Percentiles rank a stretch among this genome's conserved stretches.
Conservation (phyloP, 1,140 invertebrate genomes). For the Zaprionus gabonicus region DNA sequence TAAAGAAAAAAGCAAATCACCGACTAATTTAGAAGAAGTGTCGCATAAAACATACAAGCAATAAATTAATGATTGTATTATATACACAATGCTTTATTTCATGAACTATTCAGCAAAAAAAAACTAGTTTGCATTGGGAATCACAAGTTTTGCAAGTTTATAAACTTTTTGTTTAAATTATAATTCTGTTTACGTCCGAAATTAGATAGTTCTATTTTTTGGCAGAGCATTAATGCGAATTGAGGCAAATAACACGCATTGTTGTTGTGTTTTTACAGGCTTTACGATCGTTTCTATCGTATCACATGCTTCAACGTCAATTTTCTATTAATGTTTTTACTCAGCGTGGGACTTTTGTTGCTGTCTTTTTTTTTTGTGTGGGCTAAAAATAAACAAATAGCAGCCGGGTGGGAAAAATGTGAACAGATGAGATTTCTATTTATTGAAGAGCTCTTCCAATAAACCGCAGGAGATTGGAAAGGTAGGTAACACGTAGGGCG, state of each 20-base stretch:
- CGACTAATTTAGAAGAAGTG: slow-evolving; percentile 56
- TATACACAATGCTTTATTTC: slow-evolving; percentile 12
- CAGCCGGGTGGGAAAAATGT: slow-evolving; percentile 21
- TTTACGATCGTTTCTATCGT: slow-evolving; percentile 46
- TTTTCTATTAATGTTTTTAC: slow-evolving; percentile 58
- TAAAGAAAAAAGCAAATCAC: slow-evolving; percentile 44
- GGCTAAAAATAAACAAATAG: slow-evolving; percentile 59
- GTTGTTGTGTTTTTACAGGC: slow-evolving; percentile 16
- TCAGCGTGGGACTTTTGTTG: slow-evolving; percentile 53
- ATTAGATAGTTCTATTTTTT: slow-evolving; percentile 8
- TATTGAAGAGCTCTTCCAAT: neutral
- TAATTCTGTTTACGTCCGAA: slow-evolving; percentile 18
- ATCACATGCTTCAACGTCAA: slow-evolving; percentile 59
- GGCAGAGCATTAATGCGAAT: slow-evolving; percentile 9
- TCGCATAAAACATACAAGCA: slow-evolving; percentile 61
- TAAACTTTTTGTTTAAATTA: slow-evolving; percentile 22
- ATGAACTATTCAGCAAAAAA: slow-evolving; percentile 10
- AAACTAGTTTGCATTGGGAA: slow-evolving; percentile 21
- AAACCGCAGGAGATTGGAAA: neutral
- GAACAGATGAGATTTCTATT: slow-evolving; percentile 12
- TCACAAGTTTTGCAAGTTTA: neutral
- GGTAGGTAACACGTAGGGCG: neutral
- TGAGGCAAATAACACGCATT: neutral
- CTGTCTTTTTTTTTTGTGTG: slow-evolving; percentile 27
- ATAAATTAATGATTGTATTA: neutral